Conservation (phyloP, 30 jellyfish, hydroid and myxozoan genomes). For the Rhopilema esculentum region DNA sequence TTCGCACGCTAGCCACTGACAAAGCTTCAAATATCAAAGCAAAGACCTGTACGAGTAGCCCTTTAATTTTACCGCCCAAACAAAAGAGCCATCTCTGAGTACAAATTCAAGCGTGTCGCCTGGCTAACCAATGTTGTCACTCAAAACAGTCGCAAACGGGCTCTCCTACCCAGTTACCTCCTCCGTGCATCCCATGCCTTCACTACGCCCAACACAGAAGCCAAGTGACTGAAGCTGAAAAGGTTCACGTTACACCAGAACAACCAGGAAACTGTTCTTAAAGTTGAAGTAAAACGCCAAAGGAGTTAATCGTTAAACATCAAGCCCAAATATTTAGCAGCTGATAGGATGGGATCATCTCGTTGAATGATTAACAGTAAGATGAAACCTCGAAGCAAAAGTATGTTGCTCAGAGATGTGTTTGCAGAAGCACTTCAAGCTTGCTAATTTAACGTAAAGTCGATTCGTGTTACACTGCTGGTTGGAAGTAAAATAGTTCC, state of each 20-base stretch:
- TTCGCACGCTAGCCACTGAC: neutral
- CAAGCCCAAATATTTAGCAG: neutral
- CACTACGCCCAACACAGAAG: neutral
- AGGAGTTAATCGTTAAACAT: neutral
- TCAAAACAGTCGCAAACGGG: conserved; percentile 6
- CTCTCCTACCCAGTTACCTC: conserved; percentile 36
- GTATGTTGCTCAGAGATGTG: neutral
- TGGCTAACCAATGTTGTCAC: conserved; percentile 18
- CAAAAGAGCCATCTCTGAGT: conserved; percentile 41
- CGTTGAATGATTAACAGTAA: neutral
- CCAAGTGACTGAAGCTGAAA: too few relatives aligned
- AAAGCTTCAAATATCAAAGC: neutral
- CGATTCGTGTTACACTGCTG: neutral
- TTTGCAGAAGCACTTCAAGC: neutral
- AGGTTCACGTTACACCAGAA: neutral
- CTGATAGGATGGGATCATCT: neutral
- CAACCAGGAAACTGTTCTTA: neutral
- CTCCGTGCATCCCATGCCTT: neutral
- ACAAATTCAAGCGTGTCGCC: conserved; percentile 62
- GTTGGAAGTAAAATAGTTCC: neutral
- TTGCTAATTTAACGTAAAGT: neutral
- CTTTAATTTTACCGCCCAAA: conserved; percentile 34
- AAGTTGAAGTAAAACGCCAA: neutral
- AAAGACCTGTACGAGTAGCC: conserved; percentile 12
- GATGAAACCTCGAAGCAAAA: neutral